Base-by-base conservation (phyloP, 1,140 invertebrate genomes). In the Drosophila chauvacae region DNA sequence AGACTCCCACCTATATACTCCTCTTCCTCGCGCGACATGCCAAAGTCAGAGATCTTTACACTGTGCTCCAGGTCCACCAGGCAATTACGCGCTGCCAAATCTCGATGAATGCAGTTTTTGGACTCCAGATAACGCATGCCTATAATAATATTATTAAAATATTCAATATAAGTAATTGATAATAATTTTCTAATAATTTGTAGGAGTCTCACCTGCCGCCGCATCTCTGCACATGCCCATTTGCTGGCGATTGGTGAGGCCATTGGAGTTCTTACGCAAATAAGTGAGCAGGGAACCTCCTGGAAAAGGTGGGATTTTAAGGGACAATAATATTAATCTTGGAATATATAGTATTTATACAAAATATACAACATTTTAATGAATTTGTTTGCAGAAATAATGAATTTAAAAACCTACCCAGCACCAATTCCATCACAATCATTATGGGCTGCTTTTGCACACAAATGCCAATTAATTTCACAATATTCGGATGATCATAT, bases 391-490 rank as follows among this genome's bases (percentile, higher is more conserved):
- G 3, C 20, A 26, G 13, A 16, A 23, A 47, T 3, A 9, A 16
- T 16, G 3, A 26, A 4, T 16, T 2, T 47, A 0, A 10, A 16
- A n/a, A 51, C 78, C 39, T 42, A 85, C 85, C 78, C 7, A 90
- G 71, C 48, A 91, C 83, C 58, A 87, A 50, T 93, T 99, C 98
- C 98, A 99, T 99, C 23, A 99, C 97, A 88, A 99, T 99, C 98
- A 99, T 99, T 55, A 99, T 98, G 0, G 98, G 98, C 87, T 99
- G 98, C 90, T 99, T 98, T 92, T 99, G 98, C 51, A 99, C 98
- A 85, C 98, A 98, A 80, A 99, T 99, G 23, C 98, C 98, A 79
- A 99, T 98, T n/a, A 99, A 95, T 85, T 97, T 96, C 9, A 98
- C 98, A 80, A 98, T 97, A 93, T 99, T 99, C 1, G 97, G 97